Percentiles rank a stretch among this genome's conserved stretches.
These are phyloP conservation scores for Orycteropus afer DNA, from an alignment of 2,113 vertebrate species.

Conservation along the genomic window DNA sequence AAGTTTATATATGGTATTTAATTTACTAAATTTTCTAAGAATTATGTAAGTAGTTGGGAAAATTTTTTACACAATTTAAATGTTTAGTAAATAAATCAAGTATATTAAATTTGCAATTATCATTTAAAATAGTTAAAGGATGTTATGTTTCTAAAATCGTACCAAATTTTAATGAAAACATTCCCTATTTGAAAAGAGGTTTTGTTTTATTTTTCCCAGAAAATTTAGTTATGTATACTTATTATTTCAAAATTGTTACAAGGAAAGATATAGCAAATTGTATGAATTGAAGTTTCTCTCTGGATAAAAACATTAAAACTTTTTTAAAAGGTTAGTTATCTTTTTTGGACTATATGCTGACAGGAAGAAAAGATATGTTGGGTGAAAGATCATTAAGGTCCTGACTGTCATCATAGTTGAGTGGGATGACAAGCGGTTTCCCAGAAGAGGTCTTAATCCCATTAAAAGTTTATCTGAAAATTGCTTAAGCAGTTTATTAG, in stretches of 20 bases:
- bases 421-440: constrained; percentile 49
- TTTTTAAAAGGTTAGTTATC: background rate
- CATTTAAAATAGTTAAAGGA: constrained; percentile 39
- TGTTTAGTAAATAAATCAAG: background rate
- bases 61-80: background rate
- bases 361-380: background rate
- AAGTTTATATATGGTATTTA: background rate
- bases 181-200: no score
- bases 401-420: constrained; percentile 1
- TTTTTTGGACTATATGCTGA: background rate
- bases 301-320: background rate
- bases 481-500: constrained; percentile 53
- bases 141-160: background rate
- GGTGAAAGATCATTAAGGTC: constrained; percentile 34
- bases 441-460: constrained; percentile 62
- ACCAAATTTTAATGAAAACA: background rate
- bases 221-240: background rate
- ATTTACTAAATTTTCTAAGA: background rate
- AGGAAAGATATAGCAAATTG: background rate
- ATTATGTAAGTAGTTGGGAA: background rate
- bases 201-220: background rate
- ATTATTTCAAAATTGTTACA: constrained; percentile 9
- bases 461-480: constrained; percentile 66
- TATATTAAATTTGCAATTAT: background rate
- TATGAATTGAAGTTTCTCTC: background rate